These are phyloP conservation scores for Neelides sp. DNA, from an alignment of 1,140 invertebrate genomes.

Conservation along the genomic window DNA sequence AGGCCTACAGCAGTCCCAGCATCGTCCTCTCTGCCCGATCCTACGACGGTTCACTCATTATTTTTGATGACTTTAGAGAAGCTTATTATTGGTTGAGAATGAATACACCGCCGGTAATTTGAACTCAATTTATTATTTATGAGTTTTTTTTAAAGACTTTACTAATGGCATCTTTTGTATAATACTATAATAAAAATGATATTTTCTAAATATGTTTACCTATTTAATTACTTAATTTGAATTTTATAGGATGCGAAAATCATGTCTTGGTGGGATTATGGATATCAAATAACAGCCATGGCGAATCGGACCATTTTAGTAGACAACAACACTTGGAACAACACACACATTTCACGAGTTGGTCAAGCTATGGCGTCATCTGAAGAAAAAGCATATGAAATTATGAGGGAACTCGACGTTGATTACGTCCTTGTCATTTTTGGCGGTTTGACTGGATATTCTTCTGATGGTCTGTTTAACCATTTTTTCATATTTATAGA, in stretches of 20 bases:
- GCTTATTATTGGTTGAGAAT: constrained; percentile 96
- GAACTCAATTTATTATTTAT: neutral
- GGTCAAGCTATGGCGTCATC: constrained; percentile 95
- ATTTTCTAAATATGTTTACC: too few relatives aligned
- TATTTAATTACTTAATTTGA: too few relatives aligned
- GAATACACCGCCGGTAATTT: constrained; percentile 59
- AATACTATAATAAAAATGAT: too few relatives aligned
- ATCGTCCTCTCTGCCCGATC: constrained; percentile 91
- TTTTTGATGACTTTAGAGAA: constrained; percentile 96
- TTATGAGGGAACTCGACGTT: constrained; percentile 93
- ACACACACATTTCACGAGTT: constrained; percentile 92
- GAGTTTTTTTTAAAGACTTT: neutral
- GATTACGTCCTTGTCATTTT: constrained; percentile 97
- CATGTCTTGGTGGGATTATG: constrained; percentile 99
- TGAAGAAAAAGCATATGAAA: constrained; percentile 92
- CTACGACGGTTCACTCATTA: constrained; percentile 85
- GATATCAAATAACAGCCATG: constrained; percentile 98
- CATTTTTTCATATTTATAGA: neutral
- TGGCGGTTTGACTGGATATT: constrained; percentile 95
- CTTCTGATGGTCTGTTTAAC: constrained; percentile 68
- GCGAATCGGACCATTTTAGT: constrained; percentile 94
- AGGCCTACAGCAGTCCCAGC: constrained; percentile 93
- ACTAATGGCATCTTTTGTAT: too few relatives aligned
- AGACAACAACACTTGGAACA: constrained; percentile 99
- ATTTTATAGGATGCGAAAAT: constrained; percentile 62